These are phyloP conservation scores for Amiota minor DNA, from an alignment of 2,888 invertebrate species.

Conservation along the genomic window DNA sequence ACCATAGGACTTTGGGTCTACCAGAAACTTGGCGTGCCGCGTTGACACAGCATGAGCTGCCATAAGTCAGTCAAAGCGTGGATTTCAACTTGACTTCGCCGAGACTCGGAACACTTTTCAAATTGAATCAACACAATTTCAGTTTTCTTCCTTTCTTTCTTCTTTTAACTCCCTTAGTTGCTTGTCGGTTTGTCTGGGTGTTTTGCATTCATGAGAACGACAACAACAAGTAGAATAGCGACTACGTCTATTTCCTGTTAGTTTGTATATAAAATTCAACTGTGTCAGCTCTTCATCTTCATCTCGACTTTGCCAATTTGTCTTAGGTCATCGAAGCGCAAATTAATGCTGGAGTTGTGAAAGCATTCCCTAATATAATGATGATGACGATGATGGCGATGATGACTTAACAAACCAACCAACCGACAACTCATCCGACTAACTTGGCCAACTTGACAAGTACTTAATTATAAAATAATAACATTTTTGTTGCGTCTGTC, in stretches of 20 bases:
- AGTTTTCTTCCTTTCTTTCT: background rate
- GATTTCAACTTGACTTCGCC: too few relatives aligned
- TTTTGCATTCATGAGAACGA: background rate
- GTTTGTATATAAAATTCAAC: background rate
- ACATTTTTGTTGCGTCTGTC: constrained; percentile 52
- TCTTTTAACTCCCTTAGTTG: background rate
- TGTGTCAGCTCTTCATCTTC: constrained; percentile 7
- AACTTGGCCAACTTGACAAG: constrained; percentile 45
- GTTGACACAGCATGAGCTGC: background rate
- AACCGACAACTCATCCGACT: constrained; percentile 2
- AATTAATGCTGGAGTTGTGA: constrained; percentile 10
- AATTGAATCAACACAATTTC: constrained; percentile 65
- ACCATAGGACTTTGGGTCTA: background rate
- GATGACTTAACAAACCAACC: too few relatives aligned
- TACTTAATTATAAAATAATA: constrained; percentile 67
- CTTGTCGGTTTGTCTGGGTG: background rate
- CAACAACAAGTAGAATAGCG: background rate
- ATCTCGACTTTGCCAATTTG: constrained; percentile 17
- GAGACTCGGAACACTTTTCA: constrained; percentile 48
- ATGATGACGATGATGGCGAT: too few relatives aligned
- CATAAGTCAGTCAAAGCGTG: background rate
- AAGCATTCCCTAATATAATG: too few relatives aligned
- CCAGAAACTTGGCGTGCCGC: background rate
- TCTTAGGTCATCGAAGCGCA: constrained; percentile 27
- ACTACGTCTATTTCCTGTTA: background rate